Evolutionary conservation across 2,797 vertebrate genomes (phyloP).

Genomic region (Sciaenops ocellatus): DNA sequence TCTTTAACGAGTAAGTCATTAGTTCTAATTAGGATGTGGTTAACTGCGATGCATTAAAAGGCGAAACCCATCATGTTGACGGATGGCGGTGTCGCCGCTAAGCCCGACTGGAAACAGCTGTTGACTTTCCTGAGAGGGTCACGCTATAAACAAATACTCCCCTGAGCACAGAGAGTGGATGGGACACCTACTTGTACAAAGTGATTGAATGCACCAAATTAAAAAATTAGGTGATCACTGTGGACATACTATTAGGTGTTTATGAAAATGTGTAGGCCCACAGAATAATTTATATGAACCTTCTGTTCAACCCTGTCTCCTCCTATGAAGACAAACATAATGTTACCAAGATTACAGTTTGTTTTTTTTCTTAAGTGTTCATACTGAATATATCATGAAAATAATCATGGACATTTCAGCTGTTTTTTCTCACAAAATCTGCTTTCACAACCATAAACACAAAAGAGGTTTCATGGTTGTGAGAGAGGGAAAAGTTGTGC

Average conservation of each 20-base stretch:
- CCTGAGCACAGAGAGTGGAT: constrained; percentile 54
- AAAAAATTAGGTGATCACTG: constrained; percentile 1
- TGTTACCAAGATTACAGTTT: neutral
- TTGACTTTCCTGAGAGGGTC: constrained; percentile 78
- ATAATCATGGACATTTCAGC: neutral
- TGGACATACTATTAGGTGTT: neutral
- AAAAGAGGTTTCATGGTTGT: too few species aligned
- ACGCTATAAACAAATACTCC: constrained; percentile 76
- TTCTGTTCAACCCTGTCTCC: neutral
- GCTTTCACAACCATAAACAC: too few species aligned
- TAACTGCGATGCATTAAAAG: constrained; percentile 92
- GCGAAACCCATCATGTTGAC: constrained; percentile 79
- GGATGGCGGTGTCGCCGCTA: constrained; percentile 64
- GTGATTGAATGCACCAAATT: constrained; percentile 31
- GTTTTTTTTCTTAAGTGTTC: neutral
- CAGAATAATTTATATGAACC: neutral
- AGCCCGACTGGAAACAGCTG: constrained; percentile 81
- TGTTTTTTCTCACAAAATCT: neutral
- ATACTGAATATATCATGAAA: neutral
- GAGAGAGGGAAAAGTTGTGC: too few species aligned
- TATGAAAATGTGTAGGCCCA: neutral
- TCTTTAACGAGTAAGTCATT: constrained; percentile 91
- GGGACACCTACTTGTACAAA: constrained; percentile 32
- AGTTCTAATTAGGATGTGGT: constrained; percentile 93
- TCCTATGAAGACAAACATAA: neutral